These are phyloP conservation scores for Drosophila prostipennis DNA, from an alignment of 2,888 invertebrate species.

Conservation along the genomic window DNA sequence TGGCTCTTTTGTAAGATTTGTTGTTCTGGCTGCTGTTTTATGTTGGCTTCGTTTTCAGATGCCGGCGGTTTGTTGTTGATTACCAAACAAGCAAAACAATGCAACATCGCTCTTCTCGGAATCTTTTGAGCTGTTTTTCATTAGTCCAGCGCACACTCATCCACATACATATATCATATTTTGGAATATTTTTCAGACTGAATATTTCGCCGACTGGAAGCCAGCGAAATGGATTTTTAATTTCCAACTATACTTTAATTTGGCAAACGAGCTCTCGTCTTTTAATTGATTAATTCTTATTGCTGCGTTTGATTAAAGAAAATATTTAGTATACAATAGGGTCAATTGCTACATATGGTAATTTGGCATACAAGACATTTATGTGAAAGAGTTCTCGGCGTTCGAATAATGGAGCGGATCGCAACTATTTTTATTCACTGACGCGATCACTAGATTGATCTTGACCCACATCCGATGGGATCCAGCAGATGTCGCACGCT, in stretches of 20 bases:
- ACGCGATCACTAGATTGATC: slow-evolving; percentile 48
- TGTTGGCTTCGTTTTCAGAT: slow-evolving; percentile 48
- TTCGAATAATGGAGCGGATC: slow-evolving; percentile 9
- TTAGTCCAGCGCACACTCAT: background rate
- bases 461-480: slow-evolving; percentile 31
- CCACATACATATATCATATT: slow-evolving; percentile 18
- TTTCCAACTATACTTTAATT: slow-evolving; percentile 77
- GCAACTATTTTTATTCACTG: slow-evolving; percentile 57
- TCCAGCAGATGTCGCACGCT: slow-evolving; percentile 29
- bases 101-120: slow-evolving; percentile 12
- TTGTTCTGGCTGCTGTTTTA: slow-evolving; percentile 62
- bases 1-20: slow-evolving; percentile 52
- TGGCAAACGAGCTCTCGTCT: slow-evolving; percentile 66
- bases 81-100: slow-evolving; percentile 13
- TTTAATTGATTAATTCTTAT: slow-evolving; percentile 78
- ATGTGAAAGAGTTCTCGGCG: slow-evolving; percentile 36
- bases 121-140: slow-evolving; percentile 26
- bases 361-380: slow-evolving; percentile 56
- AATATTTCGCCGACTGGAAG: slow-evolving; percentile 18
- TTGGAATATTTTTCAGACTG: slow-evolving; percentile 12
- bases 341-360: slow-evolving; percentile 80
- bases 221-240: slow-evolving; percentile 73
- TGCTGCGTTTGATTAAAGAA: slow-evolving; percentile 71
- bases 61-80: slow-evolving; percentile 36
- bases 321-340: slow-evolving; percentile 74